phyloP scores from a whole-genome alignment of 1,140 invertebrate species.

The Bicyclus anynana region DNA sequence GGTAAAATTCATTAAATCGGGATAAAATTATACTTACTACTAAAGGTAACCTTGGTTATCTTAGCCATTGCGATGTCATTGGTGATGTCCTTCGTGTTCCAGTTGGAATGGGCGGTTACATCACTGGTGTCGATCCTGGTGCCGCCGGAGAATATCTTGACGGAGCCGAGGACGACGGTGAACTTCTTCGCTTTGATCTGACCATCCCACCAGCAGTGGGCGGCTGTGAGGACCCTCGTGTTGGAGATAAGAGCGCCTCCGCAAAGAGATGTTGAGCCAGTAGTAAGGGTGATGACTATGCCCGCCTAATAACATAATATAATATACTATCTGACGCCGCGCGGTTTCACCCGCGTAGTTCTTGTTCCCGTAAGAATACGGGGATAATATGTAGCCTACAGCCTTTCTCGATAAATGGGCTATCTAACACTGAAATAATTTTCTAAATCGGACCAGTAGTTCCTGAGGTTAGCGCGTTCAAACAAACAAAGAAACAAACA shows the following conservation, averaged over 20 bases:
- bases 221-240: conserved; percentile 77
- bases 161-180: conserved; percentile 53
- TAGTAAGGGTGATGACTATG: conserved; percentile 39
- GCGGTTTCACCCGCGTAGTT: no score
- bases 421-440: no score
- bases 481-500: no score
- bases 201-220: conserved; percentile 76
- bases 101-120: conserved; percentile 64
- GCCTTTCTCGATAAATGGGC: no score
- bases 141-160: conserved; percentile 53
- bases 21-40: conserved; percentile 38
- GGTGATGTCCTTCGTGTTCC: conserved; percentile 55
- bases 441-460: no score
- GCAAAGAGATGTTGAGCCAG: conserved; percentile 58
- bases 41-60: conserved; percentile 50
- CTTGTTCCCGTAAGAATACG: no score
- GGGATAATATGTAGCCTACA: no score
- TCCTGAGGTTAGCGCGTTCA: no score
- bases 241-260: conserved; percentile 76
- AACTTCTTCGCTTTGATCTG: conserved; percentile 42
- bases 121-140: conserved; percentile 45
- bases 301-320: conserved; percentile 34
- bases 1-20: no score
- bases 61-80: conserved; percentile 76
- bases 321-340: no score